Percentiles rank a stretch among this genome's conserved stretches.
These are phyloP conservation scores for Nothocercus julius DNA, from an alignment of 2,113 vertebrate genomes.

Conservation along the genomic window DNA sequence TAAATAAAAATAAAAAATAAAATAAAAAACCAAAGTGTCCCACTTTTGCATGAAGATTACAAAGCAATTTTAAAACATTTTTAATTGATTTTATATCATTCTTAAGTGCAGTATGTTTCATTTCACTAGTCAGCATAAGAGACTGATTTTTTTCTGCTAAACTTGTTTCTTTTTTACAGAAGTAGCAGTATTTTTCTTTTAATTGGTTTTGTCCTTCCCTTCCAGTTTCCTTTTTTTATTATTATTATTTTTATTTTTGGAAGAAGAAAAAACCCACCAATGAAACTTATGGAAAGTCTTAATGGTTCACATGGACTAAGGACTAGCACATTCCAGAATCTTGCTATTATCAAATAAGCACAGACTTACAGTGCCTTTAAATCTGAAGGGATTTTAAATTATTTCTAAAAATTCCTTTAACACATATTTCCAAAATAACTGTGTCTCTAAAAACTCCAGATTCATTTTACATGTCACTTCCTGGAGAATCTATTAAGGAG, in stretches of 20 bases:
- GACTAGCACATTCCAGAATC: not conserved
- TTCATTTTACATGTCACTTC: not conserved
- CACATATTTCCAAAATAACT: not conserved
- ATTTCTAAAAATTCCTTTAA: not conserved
- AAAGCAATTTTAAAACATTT: not conserved
- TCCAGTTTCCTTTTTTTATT: not conserved
- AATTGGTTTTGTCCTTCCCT: not conserved
- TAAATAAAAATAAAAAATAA: not conserved
- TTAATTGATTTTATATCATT: not conserved
- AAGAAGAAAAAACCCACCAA: not conserved
- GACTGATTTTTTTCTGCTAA: not conserved
- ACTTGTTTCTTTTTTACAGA: not conserved
- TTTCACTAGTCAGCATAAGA: not conserved
- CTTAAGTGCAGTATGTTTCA: not conserved
- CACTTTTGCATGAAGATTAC: not conserved
- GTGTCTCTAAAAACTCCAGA: not conserved
- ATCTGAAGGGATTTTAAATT: accelerated
- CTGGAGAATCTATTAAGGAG: not conserved
- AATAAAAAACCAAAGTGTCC: not conserved
- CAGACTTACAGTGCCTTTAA: not conserved
- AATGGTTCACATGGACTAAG: not conserved
- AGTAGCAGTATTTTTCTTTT: not conserved
- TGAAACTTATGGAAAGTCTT: not conserved
- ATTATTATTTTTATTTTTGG: not conserved
- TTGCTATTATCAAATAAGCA: not conserved